Percentiles rank a stretch among this genome's conserved stretches.
phyloP scores from a whole-genome alignment of 2,797 vertebrate species.

The Kryptopterus vitreolus region DNA sequence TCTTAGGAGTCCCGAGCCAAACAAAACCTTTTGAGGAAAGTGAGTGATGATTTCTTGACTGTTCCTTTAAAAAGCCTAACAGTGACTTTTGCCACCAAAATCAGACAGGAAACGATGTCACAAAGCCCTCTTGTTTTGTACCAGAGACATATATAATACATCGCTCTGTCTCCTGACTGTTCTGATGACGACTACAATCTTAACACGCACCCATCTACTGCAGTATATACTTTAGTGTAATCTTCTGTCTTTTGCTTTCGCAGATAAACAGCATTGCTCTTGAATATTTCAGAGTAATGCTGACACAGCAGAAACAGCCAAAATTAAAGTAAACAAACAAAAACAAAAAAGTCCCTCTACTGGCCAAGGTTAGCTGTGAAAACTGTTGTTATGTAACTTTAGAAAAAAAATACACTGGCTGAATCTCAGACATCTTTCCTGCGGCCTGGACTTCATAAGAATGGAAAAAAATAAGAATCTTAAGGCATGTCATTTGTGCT shows the following conservation, averaged over 20 bases:
- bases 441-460: background rate
- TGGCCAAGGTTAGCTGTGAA: background rate
- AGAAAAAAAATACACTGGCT: background rate
- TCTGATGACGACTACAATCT: background rate
- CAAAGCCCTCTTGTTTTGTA: constrained; percentile 21
- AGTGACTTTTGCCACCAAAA: constrained; percentile 8
- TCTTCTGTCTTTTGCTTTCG: background rate
- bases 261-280: background rate
- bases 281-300: background rate
- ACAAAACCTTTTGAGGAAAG: background rate
- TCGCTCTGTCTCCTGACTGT: constrained; percentile 12
- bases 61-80: background rate
- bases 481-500: background rate
- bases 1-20: background rate
- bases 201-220: background rate
- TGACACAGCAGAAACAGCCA: background rate
- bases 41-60: background rate
- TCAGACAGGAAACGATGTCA: constrained; percentile 44
- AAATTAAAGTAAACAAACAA: background rate
- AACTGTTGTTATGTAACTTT: constrained; percentile 12
- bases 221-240: background rate
- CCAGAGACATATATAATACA: background rate
- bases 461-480: background rate
- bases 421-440: background rate
- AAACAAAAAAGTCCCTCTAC: background rate